Base-by-base conservation (phyloP, 1,140 invertebrate genomes). In the Stenopsyche tienmushanensis region DNA sequence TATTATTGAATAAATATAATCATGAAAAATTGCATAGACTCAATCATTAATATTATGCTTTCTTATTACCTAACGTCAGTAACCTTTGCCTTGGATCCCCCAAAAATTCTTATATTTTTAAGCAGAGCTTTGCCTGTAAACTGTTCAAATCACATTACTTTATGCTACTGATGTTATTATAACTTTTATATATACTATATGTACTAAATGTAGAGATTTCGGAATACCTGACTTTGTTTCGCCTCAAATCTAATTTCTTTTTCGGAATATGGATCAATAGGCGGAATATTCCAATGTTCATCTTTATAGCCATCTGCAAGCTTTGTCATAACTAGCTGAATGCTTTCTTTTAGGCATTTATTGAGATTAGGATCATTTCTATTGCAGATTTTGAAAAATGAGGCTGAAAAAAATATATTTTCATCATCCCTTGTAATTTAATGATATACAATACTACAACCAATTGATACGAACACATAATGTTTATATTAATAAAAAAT, bases 181-280 rank as follows among this genome's bases (percentile, higher is more conserved):
- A n/a, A n/a, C n/a, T n/a, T n/a, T n/a, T n/a, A n/a, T n/a, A n/a
- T n/a, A n/a, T n/a, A n/a, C n/a, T n/a, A n/a, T n/a, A n/a, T n/a
- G n/a, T n/a, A n/a, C n/a, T n/a, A n/a, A n/a, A n/a, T n/a, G n/a
- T n/a, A n/a, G n/a, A n/a, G n/a, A n/a, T n/a, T 44, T 44, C 41
- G 18, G 13, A 18, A 62, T 34, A 84, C 73, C 55, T 82, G 78
- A 57, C 82, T 82, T 44, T 73, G 75, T 18, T 79, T 74, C 62
- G 81, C 84, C 52, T 79, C 73, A 1, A 74, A 67, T n/a, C 73
- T 72, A 7, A 80, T 41, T 2, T 77, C 68, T 0, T 83, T 80
- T 15, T 78, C 74, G 2, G 74, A 62, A 47, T 76, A 82, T 0
- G 84, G 84, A 68, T 85, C 83, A 8, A 85, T 65, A 0, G 72